Conservation (phyloP, 2,797 vertebrate species). For the Neoniphon sammara region DNA sequence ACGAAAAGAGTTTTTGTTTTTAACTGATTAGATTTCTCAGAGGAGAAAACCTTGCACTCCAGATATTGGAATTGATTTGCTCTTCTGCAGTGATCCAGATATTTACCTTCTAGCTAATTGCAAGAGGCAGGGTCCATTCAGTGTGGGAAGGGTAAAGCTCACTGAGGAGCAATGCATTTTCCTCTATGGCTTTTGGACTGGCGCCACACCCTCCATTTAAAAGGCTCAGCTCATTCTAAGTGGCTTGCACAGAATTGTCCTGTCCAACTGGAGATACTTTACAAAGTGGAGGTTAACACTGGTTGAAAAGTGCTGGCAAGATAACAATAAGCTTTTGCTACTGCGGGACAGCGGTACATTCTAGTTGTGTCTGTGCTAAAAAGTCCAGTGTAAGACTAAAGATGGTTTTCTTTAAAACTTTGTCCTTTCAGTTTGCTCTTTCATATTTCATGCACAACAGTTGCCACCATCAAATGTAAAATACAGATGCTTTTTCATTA, state of each 20-base stretch:
- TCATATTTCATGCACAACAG: conserved; percentile 27
- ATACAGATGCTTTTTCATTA: conserved; percentile 31
- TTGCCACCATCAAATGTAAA: conserved; percentile 21
- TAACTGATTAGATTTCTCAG: conserved; percentile 72
- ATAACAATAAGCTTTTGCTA: background rate
- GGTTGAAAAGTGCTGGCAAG: conserved; percentile 29
- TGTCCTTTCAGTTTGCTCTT: background rate
- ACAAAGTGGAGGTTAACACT: conserved; percentile 23
- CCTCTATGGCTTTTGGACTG: conserved; percentile 51
- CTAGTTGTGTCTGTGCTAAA: background rate
- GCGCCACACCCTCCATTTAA: conserved; percentile 55
- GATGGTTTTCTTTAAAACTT: conserved; percentile 2
- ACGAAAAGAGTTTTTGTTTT: conserved; percentile 64
- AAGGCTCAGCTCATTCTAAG: conserved; percentile 44
- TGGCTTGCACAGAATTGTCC: conserved; percentile 28
- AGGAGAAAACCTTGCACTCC: conserved; percentile 71
- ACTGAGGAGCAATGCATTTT: conserved; percentile 57
- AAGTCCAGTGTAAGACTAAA: conserved; percentile 23
- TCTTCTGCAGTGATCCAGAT: conserved; percentile 69
- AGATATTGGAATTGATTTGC: conserved; percentile 80
- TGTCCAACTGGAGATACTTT: conserved; percentile 37
- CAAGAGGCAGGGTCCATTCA: conserved; percentile 65
- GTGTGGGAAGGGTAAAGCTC: conserved; percentile 46
- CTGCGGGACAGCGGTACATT: conserved; percentile 16
- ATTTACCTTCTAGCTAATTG: conserved; percentile 80